phyloP scores from a whole-genome alignment of 2,113 vertebrate genomes.

The Brachyistius frenatus region DNA sequence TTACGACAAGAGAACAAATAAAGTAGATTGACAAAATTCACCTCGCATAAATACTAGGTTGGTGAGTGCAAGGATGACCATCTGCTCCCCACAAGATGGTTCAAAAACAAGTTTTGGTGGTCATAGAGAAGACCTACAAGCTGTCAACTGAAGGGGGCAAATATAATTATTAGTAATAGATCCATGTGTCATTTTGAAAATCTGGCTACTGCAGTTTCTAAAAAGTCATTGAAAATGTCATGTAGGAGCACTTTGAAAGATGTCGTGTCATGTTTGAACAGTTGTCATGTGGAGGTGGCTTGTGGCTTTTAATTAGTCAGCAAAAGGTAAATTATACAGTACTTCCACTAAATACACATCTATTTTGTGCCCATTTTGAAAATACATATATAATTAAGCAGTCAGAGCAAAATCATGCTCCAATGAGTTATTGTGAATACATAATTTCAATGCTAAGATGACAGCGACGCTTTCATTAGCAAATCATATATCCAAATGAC shows the following conservation, averaged over 20 bases:
- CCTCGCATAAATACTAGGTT: conserved; percentile 26
- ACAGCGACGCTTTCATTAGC: no score
- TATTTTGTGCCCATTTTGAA: not conserved
- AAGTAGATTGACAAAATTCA: not conserved
- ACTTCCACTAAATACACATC: not conserved
- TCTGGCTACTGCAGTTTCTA: conserved; percentile 28
- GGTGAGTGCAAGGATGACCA: conserved; percentile 48
- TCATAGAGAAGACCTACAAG: conserved; percentile 43
- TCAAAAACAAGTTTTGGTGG: conserved; percentile 33
- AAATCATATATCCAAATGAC: no score
- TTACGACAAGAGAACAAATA: not conserved
- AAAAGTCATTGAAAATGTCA: conserved; percentile 50
- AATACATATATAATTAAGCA: not conserved
- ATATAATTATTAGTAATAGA: conserved; percentile 33
- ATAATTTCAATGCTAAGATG: not conserved
- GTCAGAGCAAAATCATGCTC: not conserved
- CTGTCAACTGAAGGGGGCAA: conserved; percentile 45
- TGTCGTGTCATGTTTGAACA: conserved; percentile 31
- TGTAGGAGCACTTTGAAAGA: conserved; percentile 39
- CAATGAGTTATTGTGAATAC: not conserved
- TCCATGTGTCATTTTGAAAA: conserved; percentile 46
- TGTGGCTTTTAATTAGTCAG: conserved; percentile 27
- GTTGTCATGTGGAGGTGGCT: conserved; percentile 1
- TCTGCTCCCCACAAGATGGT: conserved; percentile 52
- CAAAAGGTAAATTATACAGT: conserved; percentile 23